These are phyloP conservation scores for Apodemus sylvaticus DNA, from an alignment of 2,113 vertebrate genomes.

Conservation along the genomic window DNA sequence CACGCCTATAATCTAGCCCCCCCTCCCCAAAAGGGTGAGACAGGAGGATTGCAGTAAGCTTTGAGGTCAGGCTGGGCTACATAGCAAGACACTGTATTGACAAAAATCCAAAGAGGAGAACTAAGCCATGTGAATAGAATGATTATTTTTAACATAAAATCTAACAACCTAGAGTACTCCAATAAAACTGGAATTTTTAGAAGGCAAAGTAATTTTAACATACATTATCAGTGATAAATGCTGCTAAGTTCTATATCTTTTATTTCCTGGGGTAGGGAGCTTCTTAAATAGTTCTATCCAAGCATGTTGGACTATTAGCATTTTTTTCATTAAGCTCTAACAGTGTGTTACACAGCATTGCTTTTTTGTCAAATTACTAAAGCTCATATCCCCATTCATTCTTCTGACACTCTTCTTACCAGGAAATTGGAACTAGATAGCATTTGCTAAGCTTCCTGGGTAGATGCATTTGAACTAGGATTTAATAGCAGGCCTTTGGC, in stretches of 20 bases:
- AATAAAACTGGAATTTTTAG: neutral
- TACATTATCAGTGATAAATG: neutral
- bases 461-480: neutral
- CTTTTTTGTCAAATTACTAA: neutral
- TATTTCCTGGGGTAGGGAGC: neutral
- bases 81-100: neutral
- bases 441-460: neutral
- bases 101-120: neutral
- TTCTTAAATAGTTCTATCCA: conserved; percentile 8
- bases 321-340: conserved; percentile 8
- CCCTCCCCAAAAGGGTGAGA: neutral
- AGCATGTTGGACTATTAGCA: neutral
- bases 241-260: neutral
- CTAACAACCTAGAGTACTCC: neutral
- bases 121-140: neutral
- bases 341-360: neutral
- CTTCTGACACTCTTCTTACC: neutral
- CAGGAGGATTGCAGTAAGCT: neutral
- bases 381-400: neutral
- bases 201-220: neutral
- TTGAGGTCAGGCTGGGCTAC: neutral
- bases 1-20: neutral
- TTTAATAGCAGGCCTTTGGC: neutral
- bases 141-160: neutral
- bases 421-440: neutral